Evolutionary conservation across 2,113 vertebrate species (phyloP).

Genomic region (Guaruba guarouba): DNA sequence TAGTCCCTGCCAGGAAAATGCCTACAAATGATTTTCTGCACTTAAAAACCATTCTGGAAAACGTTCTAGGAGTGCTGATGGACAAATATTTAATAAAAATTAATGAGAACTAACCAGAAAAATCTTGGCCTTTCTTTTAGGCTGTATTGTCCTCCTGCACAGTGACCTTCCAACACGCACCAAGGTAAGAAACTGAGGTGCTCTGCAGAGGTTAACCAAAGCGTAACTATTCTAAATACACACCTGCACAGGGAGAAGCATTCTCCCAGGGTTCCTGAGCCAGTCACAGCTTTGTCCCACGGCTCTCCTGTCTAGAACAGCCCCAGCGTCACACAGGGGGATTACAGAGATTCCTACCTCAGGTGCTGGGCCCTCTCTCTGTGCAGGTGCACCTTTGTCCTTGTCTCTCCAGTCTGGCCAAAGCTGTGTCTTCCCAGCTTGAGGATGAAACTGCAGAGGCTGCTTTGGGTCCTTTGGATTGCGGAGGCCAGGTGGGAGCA

Average conservation of each 20-base stretch:
- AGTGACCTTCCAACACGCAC: background rate
- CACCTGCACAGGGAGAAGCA: background rate
- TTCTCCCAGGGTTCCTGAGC: background rate
- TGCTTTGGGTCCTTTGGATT: background rate
- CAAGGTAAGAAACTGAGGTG: background rate
- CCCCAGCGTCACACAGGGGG: background rate
- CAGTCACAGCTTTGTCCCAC: background rate
- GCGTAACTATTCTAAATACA: background rate
- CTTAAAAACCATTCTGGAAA: background rate
- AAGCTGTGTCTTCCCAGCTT: accelerated
- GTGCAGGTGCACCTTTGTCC: background rate
- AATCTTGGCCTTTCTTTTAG: background rate
- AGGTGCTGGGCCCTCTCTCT: background rate
- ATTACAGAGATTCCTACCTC: background rate
- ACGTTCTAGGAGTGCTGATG: background rate
- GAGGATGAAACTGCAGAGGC: background rate
- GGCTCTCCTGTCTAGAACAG: background rate
- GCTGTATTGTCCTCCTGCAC: background rate
- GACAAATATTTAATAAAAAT: background rate
- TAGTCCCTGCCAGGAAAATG: background rate
- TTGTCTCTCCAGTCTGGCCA: background rate
- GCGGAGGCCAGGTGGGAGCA: background rate
- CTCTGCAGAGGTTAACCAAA: background rate
- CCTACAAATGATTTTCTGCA: background rate
- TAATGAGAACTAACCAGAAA: background rate